phyloP scores from a whole-genome alignment of 2,888 invertebrate species.

The Limnephilus rhombicus region DNA sequence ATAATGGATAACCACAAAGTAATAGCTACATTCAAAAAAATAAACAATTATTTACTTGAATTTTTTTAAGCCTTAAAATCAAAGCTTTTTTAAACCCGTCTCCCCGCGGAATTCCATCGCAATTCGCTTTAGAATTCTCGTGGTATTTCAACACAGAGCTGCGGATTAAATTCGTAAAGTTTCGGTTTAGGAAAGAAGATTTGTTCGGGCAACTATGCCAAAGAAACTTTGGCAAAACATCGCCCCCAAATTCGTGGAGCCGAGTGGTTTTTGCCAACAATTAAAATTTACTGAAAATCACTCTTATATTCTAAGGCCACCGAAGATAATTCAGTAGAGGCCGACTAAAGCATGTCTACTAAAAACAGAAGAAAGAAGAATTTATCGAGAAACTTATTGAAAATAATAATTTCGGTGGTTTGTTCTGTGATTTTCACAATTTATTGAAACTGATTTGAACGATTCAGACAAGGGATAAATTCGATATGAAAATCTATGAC shows the following conservation, averaged over 20 bases:
- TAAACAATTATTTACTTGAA: too few relatives aligned
- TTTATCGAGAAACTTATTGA: too few relatives aligned
- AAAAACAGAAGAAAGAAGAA: not conserved
- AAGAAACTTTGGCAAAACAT: constrained; percentile 21
- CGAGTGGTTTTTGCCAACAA: constrained; percentile 24
- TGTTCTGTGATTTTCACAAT: too few relatives aligned
- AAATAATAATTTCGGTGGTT: too few relatives aligned
- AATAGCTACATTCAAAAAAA: too few relatives aligned
- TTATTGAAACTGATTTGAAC: too few relatives aligned
- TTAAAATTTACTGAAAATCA: constrained; percentile 12
- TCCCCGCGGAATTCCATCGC: constrained; percentile 5
- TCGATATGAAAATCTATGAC: too few relatives aligned
- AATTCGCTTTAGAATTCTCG: not conserved
- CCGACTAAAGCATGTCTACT: not conserved
- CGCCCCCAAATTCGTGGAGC: not conserved
- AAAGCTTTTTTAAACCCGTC: not conserved
- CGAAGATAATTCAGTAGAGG: not conserved
- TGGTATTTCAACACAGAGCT: not conserved
- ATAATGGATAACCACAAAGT: too few relatives aligned
- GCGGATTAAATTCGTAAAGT: constrained; percentile 19
- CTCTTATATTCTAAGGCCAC: not conserved
- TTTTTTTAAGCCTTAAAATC: not conserved
- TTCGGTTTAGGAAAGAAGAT: not conserved
- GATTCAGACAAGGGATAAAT: too few relatives aligned
- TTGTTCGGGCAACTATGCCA: not conserved